Base-by-base conservation (phyloP, 2,888 invertebrate genomes). In the Melikaiella ostensackeni region DNA sequence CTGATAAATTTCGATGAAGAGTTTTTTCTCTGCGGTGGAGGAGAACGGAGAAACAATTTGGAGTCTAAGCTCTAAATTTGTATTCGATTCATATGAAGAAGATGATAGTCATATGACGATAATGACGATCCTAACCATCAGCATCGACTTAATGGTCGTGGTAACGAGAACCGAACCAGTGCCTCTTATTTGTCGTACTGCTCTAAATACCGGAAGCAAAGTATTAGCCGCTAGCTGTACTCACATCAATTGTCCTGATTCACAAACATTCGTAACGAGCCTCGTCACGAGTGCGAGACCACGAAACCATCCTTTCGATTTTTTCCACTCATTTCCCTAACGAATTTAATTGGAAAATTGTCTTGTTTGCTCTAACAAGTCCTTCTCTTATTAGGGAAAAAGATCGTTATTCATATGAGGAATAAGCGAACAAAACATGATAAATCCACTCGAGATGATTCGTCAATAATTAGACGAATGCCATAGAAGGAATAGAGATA, bases 181-280 rank as follows among this genome's bases (percentile, higher is more conserved):
- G 59, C 27, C 27, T 70, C 70, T 70, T 62, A 19, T 33, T 74
- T 63, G 42, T 73, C 59, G 59, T 38, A 59, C 55, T 76, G 79
- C 70, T 70, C 83, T 83, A 83, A 84, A 82, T 81, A 82, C 83
- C 84, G 86, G 86, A 86, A 85, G 84, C 83, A 83, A 84, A 80
- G 83, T 86, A 86, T 86, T 85, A 86, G 83, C 33, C 70, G 42
- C 21, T 57, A 46, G 21, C 70, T 79, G 21, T 77, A 75, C 74
- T 66, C 73, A 76, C 75, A 77, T 75, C 75, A 76, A 75, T 79
- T 74, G 70, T 70, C 70, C 70, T 70, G 46, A 70, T 70, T 70
- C 50, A 70, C 30, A 70, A 70, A 70, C 70, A 70, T 70, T 70
- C 50, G 50, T 50, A 64, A 64, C 42, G 42, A 64, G 42, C 21